These are phyloP conservation scores for Perizoma flavofasciatum DNA, from an alignment of 2,888 invertebrate genomes.

Conservation along the genomic window DNA sequence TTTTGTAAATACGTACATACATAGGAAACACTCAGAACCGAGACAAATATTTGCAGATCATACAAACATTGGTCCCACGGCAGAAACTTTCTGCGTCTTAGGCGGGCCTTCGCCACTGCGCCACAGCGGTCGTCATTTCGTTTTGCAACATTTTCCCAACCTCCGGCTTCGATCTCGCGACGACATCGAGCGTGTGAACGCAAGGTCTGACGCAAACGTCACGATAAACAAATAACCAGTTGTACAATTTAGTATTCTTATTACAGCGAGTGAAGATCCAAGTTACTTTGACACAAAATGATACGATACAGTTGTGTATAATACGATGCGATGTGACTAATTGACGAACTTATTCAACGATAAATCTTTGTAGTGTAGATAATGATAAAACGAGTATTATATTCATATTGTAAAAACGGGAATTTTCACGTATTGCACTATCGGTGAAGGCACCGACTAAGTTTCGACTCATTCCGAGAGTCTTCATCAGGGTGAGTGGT, in stretches of 20 bases:
- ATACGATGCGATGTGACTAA: slow-evolving; percentile 16
- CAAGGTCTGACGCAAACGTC: slow-evolving; percentile 61
- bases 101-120: too few relatives aligned
- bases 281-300: slow-evolving; percentile 9
- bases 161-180: slow-evolving; percentile 61
- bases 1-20: too few relatives aligned
- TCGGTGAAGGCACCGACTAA: too few relatives aligned
- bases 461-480: too few relatives aligned
- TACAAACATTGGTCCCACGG: too few relatives aligned
- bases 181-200: slow-evolving; percentile 67
- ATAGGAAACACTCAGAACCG: too few relatives aligned
- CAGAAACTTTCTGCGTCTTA: too few relatives aligned
- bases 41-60: too few relatives aligned
- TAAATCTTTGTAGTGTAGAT: slow-evolving; percentile 8
- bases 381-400: slow-evolving; percentile 5
- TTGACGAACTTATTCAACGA: slow-evolving; percentile 13
- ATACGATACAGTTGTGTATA: slow-evolving; percentile 4
- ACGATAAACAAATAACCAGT: slow-evolving; percentile 31
- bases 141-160: slow-evolving; percentile 66
- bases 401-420: too few relatives aligned
- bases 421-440: too few relatives aligned
- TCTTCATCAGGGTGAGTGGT: too few relatives aligned
- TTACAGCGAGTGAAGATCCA: slow-evolving; percentile 32
- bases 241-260: slow-evolving; percentile 28
- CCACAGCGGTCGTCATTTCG: slow-evolving; percentile 18